Conservation (phyloP, 2,888 invertebrate species). For the Druceiella hillmani region DNA sequence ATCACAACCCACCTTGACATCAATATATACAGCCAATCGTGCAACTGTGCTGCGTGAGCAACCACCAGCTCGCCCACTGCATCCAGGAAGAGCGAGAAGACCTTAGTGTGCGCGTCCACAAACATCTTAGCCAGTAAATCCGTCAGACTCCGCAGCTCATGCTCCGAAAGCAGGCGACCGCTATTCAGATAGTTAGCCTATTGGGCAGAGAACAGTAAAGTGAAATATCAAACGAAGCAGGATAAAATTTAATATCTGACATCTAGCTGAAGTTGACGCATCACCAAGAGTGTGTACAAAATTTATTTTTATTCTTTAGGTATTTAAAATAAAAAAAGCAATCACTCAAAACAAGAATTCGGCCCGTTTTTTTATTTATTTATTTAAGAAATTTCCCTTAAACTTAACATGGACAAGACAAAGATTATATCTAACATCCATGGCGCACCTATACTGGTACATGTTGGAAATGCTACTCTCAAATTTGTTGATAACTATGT, state of each 20-base stretch:
- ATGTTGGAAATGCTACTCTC: too few relatives aligned
- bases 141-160: slow-evolving; percentile 78
- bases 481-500: too few relatives aligned
- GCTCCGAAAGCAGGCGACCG: slow-evolving; percentile 59
- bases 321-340: too few relatives aligned
- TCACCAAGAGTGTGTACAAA: too few relatives aligned
- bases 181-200: slow-evolving; percentile 66
- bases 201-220: slow-evolving; percentile 27
- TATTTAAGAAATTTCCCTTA: too few relatives aligned
- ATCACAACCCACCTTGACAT: slow-evolving; percentile 61
- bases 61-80: slow-evolving; percentile 85
- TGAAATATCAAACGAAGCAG: slow-evolving; percentile 33
- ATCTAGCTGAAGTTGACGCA: background rate
- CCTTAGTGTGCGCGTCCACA: slow-evolving; percentile 96
- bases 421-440: too few relatives aligned
- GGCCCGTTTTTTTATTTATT: too few relatives aligned
- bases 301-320: too few relatives aligned
- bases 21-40: slow-evolving; percentile 91
- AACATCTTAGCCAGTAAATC: slow-evolving; percentile 96
- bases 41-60: slow-evolving; percentile 80
- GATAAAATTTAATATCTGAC: slow-evolving; percentile 13
- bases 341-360: too few relatives aligned
- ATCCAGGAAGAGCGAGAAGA: slow-evolving; percentile 89
- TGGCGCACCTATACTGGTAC: too few relatives aligned
- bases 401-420: too few relatives aligned